phyloP scores from a whole-genome alignment of 2,113 vertebrate species.

The Ifrita kowaldi region DNA sequence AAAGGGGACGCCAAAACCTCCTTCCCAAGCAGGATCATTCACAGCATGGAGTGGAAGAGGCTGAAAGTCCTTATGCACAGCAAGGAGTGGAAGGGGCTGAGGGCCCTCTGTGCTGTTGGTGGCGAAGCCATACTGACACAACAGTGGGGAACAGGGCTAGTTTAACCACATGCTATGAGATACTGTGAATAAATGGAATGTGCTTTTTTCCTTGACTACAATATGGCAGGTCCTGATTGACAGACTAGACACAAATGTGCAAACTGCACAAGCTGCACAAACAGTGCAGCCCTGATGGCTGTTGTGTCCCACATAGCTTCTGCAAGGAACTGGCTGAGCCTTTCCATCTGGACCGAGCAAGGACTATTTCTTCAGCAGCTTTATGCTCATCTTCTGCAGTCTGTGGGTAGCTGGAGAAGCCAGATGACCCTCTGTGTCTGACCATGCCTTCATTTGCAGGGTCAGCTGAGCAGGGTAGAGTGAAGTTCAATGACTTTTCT shows the following conservation, averaged over 20 bases:
- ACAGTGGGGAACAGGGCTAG: not conserved
- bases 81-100: not conserved
- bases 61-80: not conserved
- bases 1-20: not conserved
- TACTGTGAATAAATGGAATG: not conserved
- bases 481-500: not conserved
- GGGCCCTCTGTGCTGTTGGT: not conserved
- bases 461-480: not conserved
- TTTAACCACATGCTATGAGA: not conserved
- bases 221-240: not conserved
- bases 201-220: not conserved
- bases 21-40: not conserved
- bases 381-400: not conserved
- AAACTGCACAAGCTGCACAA: not conserved
- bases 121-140: not conserved
- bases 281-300: not conserved
- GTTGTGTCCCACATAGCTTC: not conserved
- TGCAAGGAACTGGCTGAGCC: not conserved
- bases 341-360: not conserved
- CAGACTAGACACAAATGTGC: slow-evolving; percentile 8
- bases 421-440: not conserved
- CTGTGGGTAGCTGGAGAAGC: not conserved
- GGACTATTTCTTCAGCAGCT: not conserved
- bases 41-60: not conserved
- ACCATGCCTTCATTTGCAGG: not conserved